A percentile compares a stretch with the other conserved stretches of the same genome.
Conservation (phyloP, 2,888 invertebrate species). For the Drosophila hamatofila region DNA sequence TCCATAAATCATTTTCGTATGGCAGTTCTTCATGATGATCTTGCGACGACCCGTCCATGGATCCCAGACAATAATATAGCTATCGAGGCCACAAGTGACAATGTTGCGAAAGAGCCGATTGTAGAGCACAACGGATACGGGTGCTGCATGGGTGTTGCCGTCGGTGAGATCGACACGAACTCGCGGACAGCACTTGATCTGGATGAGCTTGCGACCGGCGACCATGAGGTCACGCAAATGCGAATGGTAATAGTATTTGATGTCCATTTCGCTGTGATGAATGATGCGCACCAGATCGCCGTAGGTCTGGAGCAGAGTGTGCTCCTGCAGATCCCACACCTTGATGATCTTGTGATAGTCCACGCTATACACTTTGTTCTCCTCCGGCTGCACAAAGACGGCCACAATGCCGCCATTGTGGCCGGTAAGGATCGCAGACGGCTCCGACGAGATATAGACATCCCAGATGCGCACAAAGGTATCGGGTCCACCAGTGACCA, state of each 20-base stretch:
- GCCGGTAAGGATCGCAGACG: constrained; percentile 88
- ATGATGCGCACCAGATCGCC: constrained; percentile 88
- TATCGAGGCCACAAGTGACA: constrained; percentile 92
- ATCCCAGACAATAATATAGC: constrained; percentile 93
- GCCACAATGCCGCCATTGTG: constrained; percentile 90
- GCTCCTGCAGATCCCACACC: constrained; percentile 91
- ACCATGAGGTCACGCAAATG: constrained; percentile 89
- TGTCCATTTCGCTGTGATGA: constrained; percentile 87
- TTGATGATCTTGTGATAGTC: constrained; percentile 90
- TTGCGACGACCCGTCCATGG: constrained; percentile 89
- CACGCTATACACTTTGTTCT: constrained; percentile 89
- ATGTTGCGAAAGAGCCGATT: constrained; percentile 91
- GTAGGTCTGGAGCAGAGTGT: constrained; percentile 89
- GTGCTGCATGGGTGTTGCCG: constrained; percentile 89
- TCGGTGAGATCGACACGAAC: constrained; percentile 90
- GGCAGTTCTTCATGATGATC: constrained; percentile 89
- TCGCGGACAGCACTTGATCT: constrained; percentile 88
- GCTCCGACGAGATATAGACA: constrained; percentile 90
- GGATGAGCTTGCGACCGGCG: constrained; percentile 88
- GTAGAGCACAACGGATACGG: constrained; percentile 90
- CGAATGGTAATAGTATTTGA: constrained; percentile 89
- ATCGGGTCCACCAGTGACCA: constrained; percentile 92
- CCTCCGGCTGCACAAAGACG: constrained; percentile 89
- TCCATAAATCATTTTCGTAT: constrained; percentile 89
- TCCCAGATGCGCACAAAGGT: constrained; percentile 92